Percentiles rank a stretch among this genome's conserved stretches.
Evolutionary conservation across 1,140 invertebrate species (phyloP).

Genomic region (Drosophila carrolli): DNA sequence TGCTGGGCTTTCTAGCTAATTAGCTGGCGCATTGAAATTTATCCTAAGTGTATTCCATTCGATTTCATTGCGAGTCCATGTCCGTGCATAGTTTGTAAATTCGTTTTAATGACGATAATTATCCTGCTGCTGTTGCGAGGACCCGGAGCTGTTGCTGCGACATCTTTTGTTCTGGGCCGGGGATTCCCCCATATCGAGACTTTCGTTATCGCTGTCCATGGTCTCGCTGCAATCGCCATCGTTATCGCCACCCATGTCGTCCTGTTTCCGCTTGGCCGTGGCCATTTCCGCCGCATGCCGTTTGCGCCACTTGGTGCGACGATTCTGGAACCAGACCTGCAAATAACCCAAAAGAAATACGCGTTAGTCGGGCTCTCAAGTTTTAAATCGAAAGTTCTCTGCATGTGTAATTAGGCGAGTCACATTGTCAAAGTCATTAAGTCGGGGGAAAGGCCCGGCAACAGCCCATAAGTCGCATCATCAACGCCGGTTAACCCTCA

Average conservation of each 20-base stretch:
- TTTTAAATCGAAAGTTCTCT: constrained; percentile 68
- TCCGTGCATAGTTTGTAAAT: constrained; percentile 63
- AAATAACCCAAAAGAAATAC: constrained; percentile 78
- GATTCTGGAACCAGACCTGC: constrained; percentile 99
- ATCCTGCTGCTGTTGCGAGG: constrained; percentile 69
- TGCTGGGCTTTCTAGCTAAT: constrained; percentile 47
- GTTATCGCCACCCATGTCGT: constrained; percentile 91
- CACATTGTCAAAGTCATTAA: constrained; percentile 84
- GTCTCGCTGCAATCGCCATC: constrained; percentile 90
- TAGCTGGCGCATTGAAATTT: constrained; percentile 55
- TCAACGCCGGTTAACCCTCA: constrained; percentile 85
- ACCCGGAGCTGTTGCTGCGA: constrained; percentile 65
- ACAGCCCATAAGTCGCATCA: constrained; percentile 82
- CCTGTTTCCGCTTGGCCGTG: constrained; percentile 97
- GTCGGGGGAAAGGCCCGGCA: constrained; percentile 41
- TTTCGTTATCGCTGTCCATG: constrained; percentile 84
- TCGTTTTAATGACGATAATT: constrained; percentile 83
- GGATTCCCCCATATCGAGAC: constrained; percentile 82
- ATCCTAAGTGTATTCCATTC: constrained; percentile 44
- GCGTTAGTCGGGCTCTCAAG: constrained; percentile 51
- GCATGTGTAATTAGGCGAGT: constrained; percentile 75
- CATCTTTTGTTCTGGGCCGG: constrained; percentile 77
- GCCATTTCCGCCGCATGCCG: constrained; percentile 99
- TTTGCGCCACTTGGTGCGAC: constrained; percentile 99
- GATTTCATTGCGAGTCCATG: constrained; percentile 33